Evolutionary conservation across 2,888 invertebrate genomes (phyloP), one percentile per base, ranked within the genome.

Genomic region (Drosophila neonasuta): DNA sequence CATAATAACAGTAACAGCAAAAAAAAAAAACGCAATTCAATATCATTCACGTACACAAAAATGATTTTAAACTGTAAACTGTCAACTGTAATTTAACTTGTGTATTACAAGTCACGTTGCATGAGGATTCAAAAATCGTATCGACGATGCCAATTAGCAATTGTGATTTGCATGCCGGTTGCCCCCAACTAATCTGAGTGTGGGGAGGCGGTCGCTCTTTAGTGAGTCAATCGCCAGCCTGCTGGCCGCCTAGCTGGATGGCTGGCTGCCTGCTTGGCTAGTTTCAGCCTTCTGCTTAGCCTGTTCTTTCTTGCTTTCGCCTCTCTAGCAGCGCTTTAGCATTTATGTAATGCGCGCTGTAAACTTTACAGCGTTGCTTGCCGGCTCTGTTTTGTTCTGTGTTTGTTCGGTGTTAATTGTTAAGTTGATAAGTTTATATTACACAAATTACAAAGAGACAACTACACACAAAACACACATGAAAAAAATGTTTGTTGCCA

Each of bases 311-410:
- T 10, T 30, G 17, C 44, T 45, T 7, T 34, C 34, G 24, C n/a
- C 34, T 39, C 34, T 39, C 20, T 76, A 66, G 77, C 71, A 63
- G 67, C 48, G 52, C 11, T 32, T 55, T 63, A 70, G 72, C 69
- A 64, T 76, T 74, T 50, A 78, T 86, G 81, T 81, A 86, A 81
- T 58, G 55, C 5, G 17, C 52, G 63, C 78, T 79, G 79, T 79
- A 81, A 79, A 68, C 45, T 74, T 80, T 86, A 82, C 81, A 82
- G 86, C 55, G 71, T 68, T 67, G 58, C 54, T 41, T 48, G 52
- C 44, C 71, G 66, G 66, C 58, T 57, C 42, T 34, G 42, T 42
- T 44, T 15, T 54, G 48, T 24, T 24, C 41, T 30, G 32, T 10
- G n/a, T n/a, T 32, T 1, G 17, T 32, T 32, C n/a, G 15, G 11